Evolutionary conservation across 2,797 vertebrate species (phyloP).

Genomic region (Trachurus trachurus): DNA sequence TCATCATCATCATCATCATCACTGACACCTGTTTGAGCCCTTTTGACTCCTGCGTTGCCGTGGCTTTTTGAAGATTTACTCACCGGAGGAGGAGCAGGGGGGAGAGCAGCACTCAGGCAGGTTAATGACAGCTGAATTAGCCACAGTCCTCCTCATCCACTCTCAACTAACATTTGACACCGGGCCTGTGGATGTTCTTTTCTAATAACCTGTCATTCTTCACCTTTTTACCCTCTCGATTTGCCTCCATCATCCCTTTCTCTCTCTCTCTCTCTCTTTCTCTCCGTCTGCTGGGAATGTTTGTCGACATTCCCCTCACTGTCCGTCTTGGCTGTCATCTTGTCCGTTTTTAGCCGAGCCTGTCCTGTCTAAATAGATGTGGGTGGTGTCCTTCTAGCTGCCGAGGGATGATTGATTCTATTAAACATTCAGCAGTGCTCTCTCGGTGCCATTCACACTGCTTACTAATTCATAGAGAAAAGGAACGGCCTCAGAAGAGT

Average conservation of each 20-base stretch:
- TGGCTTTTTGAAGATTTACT: conserved; percentile 23
- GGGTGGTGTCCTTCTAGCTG: conserved; percentile 61
- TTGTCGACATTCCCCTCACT: conserved; percentile 41
- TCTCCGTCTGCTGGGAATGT: conserved; percentile 25
- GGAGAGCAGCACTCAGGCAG: not conserved
- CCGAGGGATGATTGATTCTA: conserved; percentile 72
- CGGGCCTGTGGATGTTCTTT: conserved; percentile 32
- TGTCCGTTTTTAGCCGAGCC: conserved; percentile 57
- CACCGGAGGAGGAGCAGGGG: conserved; percentile 5
- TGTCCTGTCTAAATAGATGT: conserved; percentile 56
- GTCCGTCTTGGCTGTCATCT: conserved; percentile 53
- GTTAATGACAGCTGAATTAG: conserved; percentile 49
- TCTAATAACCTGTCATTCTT: conserved; percentile 55
- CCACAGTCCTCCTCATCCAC: not conserved
- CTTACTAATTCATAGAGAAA: conserved; percentile 72
- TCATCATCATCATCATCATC: not conserved
- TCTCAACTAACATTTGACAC: conserved; percentile 39
- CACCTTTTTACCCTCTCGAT: conserved; percentile 44
- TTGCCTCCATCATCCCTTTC: conserved; percentile 19
- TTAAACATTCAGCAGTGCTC: conserved; percentile 75
- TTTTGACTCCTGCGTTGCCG: not conserved
- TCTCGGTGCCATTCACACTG: conserved; percentile 65
- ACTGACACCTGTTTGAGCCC: not conserved
- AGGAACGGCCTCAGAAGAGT: conserved; percentile 49
- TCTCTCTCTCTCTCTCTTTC: too few species aligned